These are phyloP conservation scores for Maniola hyperantus DNA, from an alignment of 2,888 invertebrate species.

Conservation along the genomic window DNA sequence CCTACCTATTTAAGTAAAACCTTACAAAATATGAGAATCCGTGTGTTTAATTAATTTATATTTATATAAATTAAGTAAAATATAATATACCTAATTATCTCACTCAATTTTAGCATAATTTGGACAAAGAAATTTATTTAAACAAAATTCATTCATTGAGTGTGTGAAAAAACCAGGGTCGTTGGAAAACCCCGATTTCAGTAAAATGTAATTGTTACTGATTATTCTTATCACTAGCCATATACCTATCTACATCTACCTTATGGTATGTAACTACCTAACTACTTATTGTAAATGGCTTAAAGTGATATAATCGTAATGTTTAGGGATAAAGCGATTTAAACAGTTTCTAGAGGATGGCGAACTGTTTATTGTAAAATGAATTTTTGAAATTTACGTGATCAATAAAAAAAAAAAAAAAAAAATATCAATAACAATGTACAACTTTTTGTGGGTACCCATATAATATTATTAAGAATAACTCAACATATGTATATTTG, in stretches of 20 bases:
- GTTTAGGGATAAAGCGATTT: not conserved
- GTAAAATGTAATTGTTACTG: slow-evolving; percentile 26
- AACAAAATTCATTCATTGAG: not conserved
- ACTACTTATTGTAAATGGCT: not conserved
- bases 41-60: too few species aligned
- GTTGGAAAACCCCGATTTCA: slow-evolving; percentile 57
- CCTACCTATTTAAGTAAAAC: too few species aligned
- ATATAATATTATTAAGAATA: too few species aligned
- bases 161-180: slow-evolving; percentile 52
- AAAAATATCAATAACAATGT: not conserved
- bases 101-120: not conserved
- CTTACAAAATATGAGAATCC: too few species aligned
- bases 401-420: too few species aligned
- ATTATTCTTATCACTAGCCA: slow-evolving; percentile 19
- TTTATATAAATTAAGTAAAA: not conserved
- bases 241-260: too few species aligned
- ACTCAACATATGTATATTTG: too few species aligned
- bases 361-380: too few species aligned
- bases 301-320: not conserved
- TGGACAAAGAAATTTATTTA: not conserved
- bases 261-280: too few species aligned
- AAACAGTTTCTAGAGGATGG: too few species aligned
- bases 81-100: not conserved
- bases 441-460: too few species aligned
- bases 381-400: too few species aligned